Evolutionary conservation across 2,797 vertebrate species (phyloP).

Genomic region (Mormyrops boulengeri): DNA sequence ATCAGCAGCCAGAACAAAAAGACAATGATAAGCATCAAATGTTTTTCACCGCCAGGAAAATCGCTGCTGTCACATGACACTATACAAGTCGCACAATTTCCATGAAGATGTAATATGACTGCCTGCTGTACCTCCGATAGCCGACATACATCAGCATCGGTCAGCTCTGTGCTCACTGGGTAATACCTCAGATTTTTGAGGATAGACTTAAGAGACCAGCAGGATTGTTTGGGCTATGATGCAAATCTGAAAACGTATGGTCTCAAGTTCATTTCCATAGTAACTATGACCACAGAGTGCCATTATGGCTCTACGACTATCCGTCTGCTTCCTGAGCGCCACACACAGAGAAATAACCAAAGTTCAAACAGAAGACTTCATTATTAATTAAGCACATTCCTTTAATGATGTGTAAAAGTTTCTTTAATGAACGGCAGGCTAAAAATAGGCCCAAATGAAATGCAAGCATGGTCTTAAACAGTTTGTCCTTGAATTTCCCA

Average conservation of each 20-base stretch:
- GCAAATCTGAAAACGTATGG: neutral
- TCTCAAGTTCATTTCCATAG: neutral
- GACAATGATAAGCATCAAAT: neutral
- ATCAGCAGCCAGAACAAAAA: neutral
- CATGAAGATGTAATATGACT: neutral
- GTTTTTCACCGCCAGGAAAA: neutral
- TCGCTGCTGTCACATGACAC: neutral
- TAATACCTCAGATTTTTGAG: neutral
- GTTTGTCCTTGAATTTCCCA: constrained; percentile 17
- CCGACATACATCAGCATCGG: neutral
- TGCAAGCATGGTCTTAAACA: neutral
- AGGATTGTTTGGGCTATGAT: neutral
- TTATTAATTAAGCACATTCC: constrained; percentile 31
- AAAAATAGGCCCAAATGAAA: constrained; percentile 26
- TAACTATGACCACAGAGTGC: neutral
- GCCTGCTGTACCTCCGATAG: neutral
- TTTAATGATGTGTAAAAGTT: constrained; percentile 29
- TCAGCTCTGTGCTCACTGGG: neutral
- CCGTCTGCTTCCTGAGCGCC: constrained; percentile 50
- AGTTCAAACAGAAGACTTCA: constrained; percentile 36
- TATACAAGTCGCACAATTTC: neutral
- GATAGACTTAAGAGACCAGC: neutral
- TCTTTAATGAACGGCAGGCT: constrained; percentile 21
- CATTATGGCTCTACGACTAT: neutral
- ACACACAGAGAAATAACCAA: constrained; percentile 34